A percentile compares a stretch with the other conserved stretches of the same genome.
Evolutionary conservation across 2,888 invertebrate genomes (phyloP).

Genomic region (Nasonia oneida): DNA sequence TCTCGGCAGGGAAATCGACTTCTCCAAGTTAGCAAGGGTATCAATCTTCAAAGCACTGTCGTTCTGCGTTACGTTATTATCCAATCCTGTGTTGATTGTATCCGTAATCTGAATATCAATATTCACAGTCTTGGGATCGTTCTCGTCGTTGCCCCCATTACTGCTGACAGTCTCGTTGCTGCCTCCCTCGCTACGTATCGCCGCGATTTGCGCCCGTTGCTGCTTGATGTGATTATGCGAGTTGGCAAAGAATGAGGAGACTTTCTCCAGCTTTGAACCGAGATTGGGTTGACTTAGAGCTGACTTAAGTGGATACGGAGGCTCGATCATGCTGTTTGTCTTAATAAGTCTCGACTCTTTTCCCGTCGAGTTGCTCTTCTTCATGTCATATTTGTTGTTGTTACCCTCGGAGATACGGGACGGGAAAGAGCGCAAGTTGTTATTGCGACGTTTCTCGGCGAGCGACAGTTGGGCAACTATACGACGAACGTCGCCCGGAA

Average conservation of each 20-base stretch:
- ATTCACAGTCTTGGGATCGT: constrained; percentile 76
- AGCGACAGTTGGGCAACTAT: constrained; percentile 84
- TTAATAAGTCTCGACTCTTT: constrained; percentile 72
- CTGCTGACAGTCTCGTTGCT: constrained; percentile 68
- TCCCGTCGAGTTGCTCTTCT: constrained; percentile 75
- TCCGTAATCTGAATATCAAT: constrained; percentile 78
- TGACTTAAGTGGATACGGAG: constrained; percentile 77
- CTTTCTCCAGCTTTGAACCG: constrained; percentile 75
- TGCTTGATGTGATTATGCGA: constrained; percentile 86
- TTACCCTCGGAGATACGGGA: constrained; percentile 81
- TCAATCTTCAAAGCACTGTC: constrained; percentile 70
- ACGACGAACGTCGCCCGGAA: constrained; percentile 87
- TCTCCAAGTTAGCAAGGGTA: constrained; percentile 69
- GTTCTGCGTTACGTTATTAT: constrained; percentile 64
- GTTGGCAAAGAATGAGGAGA: constrained; percentile 83
- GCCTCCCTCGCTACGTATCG: constrained; percentile 73
- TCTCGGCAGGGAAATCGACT: constrained; percentile 75
- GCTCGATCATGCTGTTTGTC: constrained; percentile 78
- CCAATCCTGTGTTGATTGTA: constrained; percentile 62
- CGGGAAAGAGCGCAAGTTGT: constrained; percentile 76
- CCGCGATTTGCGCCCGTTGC: constrained; percentile 81
- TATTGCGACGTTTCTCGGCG: constrained; percentile 79
- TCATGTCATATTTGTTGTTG: constrained; percentile 73
- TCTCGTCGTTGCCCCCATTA: constrained; percentile 73
- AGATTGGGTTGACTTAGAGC: constrained; percentile 78